phyloP scores from a whole-genome alignment of 2,797 vertebrate species.

The Cottoperca gobio region DNA sequence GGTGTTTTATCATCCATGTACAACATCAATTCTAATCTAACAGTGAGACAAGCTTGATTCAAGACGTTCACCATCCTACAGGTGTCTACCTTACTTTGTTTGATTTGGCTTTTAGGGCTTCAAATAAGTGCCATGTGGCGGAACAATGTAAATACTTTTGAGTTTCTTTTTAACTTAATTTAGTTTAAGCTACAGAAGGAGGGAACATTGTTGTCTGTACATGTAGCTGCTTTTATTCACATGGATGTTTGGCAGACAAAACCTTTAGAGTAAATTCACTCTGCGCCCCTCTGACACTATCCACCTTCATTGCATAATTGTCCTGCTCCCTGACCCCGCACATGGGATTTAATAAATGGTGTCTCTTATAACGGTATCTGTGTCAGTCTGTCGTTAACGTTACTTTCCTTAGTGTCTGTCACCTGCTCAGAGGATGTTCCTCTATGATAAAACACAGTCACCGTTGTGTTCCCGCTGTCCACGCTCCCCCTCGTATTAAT shows the following conservation, averaged over 20 bases:
- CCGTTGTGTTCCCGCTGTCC: slow-evolving; percentile 69
- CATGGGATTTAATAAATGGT: neutral
- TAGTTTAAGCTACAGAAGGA: neutral
- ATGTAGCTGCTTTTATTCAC: neutral
- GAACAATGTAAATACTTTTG: neutral
- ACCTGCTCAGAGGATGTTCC: slow-evolving; percentile 38
- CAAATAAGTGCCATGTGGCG: neutral
- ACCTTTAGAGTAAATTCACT: neutral
- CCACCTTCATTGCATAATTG: neutral
- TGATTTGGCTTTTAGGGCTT: neutral
- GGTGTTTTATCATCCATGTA: slow-evolving; percentile 8
- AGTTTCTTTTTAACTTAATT: neutral
- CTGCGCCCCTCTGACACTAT: neutral
- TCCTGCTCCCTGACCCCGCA: neutral
- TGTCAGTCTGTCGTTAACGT: slow-evolving; percentile 47
- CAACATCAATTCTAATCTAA: neutral
- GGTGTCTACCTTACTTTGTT: neutral
- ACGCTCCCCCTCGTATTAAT: slow-evolving; percentile 60
- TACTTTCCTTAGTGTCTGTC: slow-evolving; percentile 57
- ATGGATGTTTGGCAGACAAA: neutral
- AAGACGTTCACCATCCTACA: neutral
- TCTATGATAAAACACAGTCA: slow-evolving; percentile 63
- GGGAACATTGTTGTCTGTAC: neutral
- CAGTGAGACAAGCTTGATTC: neutral
- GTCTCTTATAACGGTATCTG: slow-evolving; percentile 59